Conservation (phyloP, 2,797 vertebrate species). For the Strix occidentalis region DNA sequence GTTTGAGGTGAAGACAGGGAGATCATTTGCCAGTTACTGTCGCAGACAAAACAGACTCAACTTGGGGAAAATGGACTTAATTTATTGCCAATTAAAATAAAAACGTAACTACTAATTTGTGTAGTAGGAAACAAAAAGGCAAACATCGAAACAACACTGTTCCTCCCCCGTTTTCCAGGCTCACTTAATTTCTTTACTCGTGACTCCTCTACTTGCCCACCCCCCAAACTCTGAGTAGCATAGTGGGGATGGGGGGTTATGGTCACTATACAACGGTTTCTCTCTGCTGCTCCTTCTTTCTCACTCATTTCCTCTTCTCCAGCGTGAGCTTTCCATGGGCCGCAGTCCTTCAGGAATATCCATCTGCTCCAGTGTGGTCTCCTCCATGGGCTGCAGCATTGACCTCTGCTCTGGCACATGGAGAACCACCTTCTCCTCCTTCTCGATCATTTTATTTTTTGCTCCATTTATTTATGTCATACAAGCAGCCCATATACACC, state of each 20-base stretch:
- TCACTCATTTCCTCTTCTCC: background rate
- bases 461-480: background rate
- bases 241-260: background rate
- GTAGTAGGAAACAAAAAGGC: background rate
- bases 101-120: background rate
- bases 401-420: background rate
- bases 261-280: background rate
- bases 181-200: background rate
- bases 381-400: background rate
- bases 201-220: background rate
- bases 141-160: background rate
- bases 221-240: fast-evolving
- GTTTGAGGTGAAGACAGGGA: background rate
- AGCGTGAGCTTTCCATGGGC: background rate
- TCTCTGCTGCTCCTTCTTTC: background rate
- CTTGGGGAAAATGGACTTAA: background rate
- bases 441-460: background rate
- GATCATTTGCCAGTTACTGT: background rate
- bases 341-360: background rate
- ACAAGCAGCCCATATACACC: background rate
- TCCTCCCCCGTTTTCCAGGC: background rate
- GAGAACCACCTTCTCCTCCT: background rate
- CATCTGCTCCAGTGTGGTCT: background rate
- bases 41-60: background rate
- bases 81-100: background rate